Conservation (phyloP, 2,113 vertebrate genomes). For the Toxostoma redivivum region DNA sequence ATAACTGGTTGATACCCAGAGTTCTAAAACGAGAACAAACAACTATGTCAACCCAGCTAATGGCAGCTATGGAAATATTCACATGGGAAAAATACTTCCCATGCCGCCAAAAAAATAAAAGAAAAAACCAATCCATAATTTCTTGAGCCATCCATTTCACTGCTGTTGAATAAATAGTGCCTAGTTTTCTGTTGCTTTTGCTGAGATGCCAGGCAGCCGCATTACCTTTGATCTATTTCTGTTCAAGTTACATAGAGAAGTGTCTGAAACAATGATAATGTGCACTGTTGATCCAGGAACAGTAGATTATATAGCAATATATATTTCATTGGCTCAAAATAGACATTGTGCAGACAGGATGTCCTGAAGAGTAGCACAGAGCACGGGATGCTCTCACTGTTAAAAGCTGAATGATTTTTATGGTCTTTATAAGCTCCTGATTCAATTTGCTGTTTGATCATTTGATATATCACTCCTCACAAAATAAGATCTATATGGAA, state of each 20-base stretch:
- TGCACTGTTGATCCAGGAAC: conserved; percentile 40
- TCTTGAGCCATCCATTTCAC: neutral
- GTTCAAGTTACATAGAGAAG: conserved; percentile 12
- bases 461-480: neutral
- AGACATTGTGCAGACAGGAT: conserved; percentile 11
- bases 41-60: neutral
- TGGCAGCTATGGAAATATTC: neutral
- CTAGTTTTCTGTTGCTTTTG: neutral
- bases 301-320: conserved; percentile 7
- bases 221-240: conserved; percentile 44
- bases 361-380: neutral
- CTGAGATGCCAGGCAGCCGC: neutral
- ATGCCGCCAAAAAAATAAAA: neutral
- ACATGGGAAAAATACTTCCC: neutral
- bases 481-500: neutral
- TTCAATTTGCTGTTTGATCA: neutral
- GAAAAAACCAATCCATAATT: neutral
- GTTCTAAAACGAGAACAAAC: conserved; percentile 14
- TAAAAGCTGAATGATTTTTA: neutral
- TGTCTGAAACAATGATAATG: conserved; percentile 21
- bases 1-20: neutral
- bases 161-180: neutral
- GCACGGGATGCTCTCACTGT: neutral
- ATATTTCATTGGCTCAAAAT: conserved; percentile 29
- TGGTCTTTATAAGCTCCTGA: neutral